These are phyloP conservation scores for Epirrita christyi DNA, from an alignment of 2,888 invertebrate species.

Conservation along the genomic window DNA sequence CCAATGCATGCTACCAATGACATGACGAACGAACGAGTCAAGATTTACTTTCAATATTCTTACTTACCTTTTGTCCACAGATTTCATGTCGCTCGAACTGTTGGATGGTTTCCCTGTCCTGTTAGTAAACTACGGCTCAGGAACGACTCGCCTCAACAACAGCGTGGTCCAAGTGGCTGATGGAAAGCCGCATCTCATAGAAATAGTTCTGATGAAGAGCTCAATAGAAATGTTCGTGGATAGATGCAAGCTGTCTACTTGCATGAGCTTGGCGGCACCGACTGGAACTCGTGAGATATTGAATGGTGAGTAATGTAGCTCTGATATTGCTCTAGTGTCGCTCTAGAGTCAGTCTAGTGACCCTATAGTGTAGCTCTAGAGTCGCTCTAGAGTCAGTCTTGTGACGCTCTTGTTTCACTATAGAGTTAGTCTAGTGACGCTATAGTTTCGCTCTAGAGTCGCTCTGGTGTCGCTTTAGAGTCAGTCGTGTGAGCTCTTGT, in stretches of 20 bases:
- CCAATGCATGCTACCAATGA: no score
- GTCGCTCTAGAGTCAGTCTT: no score
- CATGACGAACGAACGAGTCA: no score
- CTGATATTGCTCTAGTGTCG: no score
- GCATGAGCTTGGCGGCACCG: conserved; percentile 89
- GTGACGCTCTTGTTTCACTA: no score
- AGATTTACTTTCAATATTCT: no score
- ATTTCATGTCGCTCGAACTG: conserved; percentile 96
- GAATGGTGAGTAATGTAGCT: conserved; percentile 79
- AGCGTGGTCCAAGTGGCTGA: conserved; percentile 90
- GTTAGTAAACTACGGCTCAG: conserved; percentile 94
- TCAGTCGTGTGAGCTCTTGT: no score
- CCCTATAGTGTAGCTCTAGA: no score
- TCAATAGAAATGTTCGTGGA: conserved; percentile 92
- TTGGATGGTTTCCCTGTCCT: conserved; percentile 92
- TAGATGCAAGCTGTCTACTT: conserved; percentile 88
- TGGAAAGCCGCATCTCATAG: conserved; percentile 94
- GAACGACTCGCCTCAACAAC: conserved; percentile 89
- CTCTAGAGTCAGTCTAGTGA: no score
- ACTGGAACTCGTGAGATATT: conserved; percentile 89
- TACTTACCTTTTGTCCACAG: conserved; percentile 66
- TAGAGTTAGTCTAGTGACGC: no score
- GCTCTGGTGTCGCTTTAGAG: no score
- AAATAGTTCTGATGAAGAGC: conserved; percentile 87
- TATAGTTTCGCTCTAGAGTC: no score